These are phyloP conservation scores for Syngnathoides biaculeatus DNA, from an alignment of 2,113 vertebrate genomes.

Conservation along the genomic window DNA sequence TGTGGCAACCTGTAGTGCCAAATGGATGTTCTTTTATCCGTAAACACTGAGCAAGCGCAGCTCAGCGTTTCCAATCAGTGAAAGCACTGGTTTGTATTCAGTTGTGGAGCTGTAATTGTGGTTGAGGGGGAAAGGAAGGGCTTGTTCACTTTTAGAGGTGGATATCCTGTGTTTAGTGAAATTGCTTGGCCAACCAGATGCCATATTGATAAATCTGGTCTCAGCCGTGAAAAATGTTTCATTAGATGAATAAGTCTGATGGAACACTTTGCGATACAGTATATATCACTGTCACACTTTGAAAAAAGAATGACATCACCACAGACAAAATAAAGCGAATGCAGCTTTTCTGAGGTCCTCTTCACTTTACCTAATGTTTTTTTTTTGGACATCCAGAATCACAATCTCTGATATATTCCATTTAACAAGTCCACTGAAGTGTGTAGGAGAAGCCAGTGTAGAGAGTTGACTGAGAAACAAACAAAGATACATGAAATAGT, in stretches of 20 bases:
- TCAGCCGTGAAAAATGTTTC: constrained; percentile 13
- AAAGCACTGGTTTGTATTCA: constrained; percentile 33
- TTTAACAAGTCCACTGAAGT: constrained; percentile 12
- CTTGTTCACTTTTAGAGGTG: constrained; percentile 30
- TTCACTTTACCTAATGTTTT: constrained; percentile 22
- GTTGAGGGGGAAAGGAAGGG: constrained; percentile 25
- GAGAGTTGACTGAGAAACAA: background rate
- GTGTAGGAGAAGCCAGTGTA: constrained; percentile 6
- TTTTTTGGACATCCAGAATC: constrained; percentile 55
- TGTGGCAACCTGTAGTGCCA: constrained; percentile 48
- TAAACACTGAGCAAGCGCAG: constrained; percentile 50
- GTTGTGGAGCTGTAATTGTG: constrained; percentile 29
- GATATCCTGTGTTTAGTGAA: constrained; percentile 6
- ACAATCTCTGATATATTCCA: constrained; percentile 45
- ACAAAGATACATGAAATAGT: constrained; percentile 12
- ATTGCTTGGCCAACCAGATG: constrained; percentile 17
- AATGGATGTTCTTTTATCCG: constrained; percentile 52
- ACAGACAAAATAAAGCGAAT: constrained; percentile 28
- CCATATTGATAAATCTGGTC: constrained; percentile 23
- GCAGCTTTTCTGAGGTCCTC: constrained; percentile 25
- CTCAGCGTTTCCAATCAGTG: constrained; percentile 41
- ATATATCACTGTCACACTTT: constrained; percentile 27
- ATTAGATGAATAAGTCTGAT: constrained; percentile 18
- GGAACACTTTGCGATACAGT: constrained; percentile 24
- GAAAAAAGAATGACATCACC: constrained; percentile 49